These are phyloP conservation scores for Lacanobia wlatinum DNA, from an alignment of 2,888 invertebrate genomes.

Conservation along the genomic window DNA sequence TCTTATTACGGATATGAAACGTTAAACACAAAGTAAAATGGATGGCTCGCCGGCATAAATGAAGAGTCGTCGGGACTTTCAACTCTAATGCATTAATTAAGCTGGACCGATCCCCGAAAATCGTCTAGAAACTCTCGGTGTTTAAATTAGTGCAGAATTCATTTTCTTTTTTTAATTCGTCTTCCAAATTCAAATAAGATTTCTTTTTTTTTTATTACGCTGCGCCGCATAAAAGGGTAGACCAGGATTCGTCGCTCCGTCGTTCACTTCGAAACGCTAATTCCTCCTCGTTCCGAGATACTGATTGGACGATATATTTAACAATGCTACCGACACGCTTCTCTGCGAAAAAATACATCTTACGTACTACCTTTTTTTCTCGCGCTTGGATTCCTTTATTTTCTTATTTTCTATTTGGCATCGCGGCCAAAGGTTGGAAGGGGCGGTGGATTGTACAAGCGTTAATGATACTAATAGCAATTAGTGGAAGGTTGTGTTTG, in stretches of 20 bases:
- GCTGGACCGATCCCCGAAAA: constrained; percentile 84
- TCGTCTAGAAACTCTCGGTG: constrained; percentile 84
- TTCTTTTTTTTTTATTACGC: constrained; percentile 86
- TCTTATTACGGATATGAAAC: constrained; percentile 57
- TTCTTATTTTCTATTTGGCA: constrained; percentile 82
- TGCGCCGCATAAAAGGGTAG: constrained; percentile 87
- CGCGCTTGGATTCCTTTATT: constrained; percentile 84
- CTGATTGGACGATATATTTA: constrained; percentile 91
- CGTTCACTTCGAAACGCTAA: constrained; percentile 86
- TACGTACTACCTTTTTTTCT: constrained; percentile 86
- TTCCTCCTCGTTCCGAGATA: constrained; percentile 85
- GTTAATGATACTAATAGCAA: constrained; percentile 86
- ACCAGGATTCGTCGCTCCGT: constrained; percentile 81
- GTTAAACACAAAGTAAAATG: constrained; percentile 62
- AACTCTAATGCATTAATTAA: constrained; percentile 88
- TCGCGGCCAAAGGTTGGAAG: constrained; percentile 79
- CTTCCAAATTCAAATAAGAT: constrained; percentile 90
- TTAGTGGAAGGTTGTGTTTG: constrained; percentile 86
- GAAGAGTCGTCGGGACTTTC: constrained; percentile 73
- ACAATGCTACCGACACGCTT: constrained; percentile 88
- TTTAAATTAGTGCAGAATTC: constrained; percentile 89
- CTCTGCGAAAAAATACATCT: constrained; percentile 88
- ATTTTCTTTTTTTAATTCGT: constrained; percentile 89
- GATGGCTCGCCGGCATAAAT: constrained; percentile 59
- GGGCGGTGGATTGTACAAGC: constrained; percentile 72